phyloP scores from a whole-genome alignment of 2,113 vertebrate species.

The Laticauda colubrina region DNA sequence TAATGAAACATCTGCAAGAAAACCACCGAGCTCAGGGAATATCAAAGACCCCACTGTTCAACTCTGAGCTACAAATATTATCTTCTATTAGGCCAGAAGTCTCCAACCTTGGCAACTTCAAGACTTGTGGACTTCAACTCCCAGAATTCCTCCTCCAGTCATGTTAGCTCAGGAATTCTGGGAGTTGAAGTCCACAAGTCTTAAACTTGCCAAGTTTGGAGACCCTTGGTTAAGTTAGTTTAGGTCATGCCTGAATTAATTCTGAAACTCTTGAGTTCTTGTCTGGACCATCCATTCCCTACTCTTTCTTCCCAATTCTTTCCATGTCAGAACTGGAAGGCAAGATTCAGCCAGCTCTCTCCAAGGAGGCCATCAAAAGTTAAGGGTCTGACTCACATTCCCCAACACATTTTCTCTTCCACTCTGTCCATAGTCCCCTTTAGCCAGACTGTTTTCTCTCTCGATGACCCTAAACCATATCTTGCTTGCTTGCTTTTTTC shows the following conservation, averaged over 20 bases:
- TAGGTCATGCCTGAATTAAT: neutral
- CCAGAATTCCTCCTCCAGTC: too few species aligned
- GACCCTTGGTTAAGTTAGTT: neutral
- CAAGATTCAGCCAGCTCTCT: neutral
- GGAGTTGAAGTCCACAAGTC: too few species aligned
- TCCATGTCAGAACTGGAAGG: neutral
- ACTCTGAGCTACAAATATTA: too few species aligned
- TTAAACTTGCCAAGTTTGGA: too few species aligned
- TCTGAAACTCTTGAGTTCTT: neutral
- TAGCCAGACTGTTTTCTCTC: neutral
- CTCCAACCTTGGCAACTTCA: too few species aligned
- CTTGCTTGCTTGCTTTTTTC: neutral
- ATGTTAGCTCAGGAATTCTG: too few species aligned
- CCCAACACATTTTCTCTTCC: neutral
- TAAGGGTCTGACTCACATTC: neutral
- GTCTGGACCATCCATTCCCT: too few species aligned
- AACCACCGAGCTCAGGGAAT: too few species aligned
- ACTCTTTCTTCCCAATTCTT: neutral
- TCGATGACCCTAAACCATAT: neutral
- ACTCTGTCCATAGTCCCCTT: neutral
- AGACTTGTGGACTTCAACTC: too few species aligned
- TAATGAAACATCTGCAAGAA: too few species aligned
- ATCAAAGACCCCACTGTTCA: too few species aligned
- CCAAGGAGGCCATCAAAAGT: neutral
- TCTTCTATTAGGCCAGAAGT: too few species aligned